These are phyloP conservation scores for Pempheris klunzingeri DNA, from an alignment of 2,797 vertebrate species.

Conservation along the genomic window DNA sequence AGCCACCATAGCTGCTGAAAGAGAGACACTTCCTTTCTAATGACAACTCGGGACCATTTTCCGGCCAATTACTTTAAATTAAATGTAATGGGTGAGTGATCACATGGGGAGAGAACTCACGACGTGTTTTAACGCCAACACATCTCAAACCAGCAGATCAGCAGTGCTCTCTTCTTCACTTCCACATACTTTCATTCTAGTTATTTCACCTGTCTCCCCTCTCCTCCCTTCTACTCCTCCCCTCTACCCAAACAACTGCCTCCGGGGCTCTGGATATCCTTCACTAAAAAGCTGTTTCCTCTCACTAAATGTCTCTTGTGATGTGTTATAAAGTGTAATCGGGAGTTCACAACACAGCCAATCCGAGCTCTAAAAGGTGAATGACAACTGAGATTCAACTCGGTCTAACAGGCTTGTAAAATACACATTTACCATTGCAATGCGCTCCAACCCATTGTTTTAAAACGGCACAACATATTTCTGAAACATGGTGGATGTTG, in stretches of 20 bases:
- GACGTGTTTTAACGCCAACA: conserved; percentile 47
- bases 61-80: conserved; percentile 59
- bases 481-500: conserved; percentile 15
- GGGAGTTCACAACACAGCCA: conserved; percentile 1
- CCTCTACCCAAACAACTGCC: conserved; percentile 4
- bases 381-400: conserved; percentile 27
- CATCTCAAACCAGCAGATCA: conserved; percentile 38
- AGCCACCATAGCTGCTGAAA: conserved; percentile 43
- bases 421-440: conserved; percentile 31
- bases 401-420: conserved; percentile 25
- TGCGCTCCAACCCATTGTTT: conserved; percentile 16
- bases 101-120: conserved; percentile 36
- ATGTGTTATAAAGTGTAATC: conserved; percentile 39
- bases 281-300: conserved; percentile 22
- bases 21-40: conserved; percentile 34
- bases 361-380: conserved; percentile 19
- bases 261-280: conserved; percentile 21
- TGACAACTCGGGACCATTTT: conserved; percentile 50
- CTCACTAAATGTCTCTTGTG: conserved; percentile 22
- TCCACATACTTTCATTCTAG: conserved; percentile 25
- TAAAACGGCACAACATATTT: conserved; percentile 53
- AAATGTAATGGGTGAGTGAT: conserved; percentile 40
- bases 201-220: conserved; percentile 30
- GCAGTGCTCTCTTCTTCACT: conserved; percentile 28
- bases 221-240: neutral